Evolutionary conservation across 2,888 invertebrate species (phyloP).

Genomic region (Ophion ventricosus): DNA sequence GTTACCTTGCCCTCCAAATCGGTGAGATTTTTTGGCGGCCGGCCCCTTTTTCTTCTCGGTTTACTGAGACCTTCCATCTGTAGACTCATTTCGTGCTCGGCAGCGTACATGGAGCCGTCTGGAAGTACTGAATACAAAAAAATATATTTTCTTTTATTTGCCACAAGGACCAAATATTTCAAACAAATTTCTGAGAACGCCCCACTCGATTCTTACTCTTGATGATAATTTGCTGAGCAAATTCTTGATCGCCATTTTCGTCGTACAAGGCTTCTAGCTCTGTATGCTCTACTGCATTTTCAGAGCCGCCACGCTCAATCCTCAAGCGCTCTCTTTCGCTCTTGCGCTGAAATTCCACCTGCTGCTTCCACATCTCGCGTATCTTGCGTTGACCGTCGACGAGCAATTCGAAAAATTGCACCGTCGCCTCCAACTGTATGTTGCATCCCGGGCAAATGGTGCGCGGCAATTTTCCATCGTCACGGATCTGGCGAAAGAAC

Average conservation of each 20-base stretch:
- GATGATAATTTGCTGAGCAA: conserved; percentile 84
- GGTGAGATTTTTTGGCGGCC: conserved; percentile 86
- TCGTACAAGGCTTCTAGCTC: conserved; percentile 68
- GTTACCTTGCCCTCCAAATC: conserved; percentile 75
- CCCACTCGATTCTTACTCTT: conserved; percentile 81
- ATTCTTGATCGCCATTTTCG: conserved; percentile 77
- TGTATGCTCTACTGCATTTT: conserved; percentile 67
- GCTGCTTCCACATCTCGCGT: conserved; percentile 83
- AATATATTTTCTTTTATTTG: background rate
- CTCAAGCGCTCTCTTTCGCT: conserved; percentile 78
- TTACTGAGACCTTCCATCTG: conserved; percentile 87
- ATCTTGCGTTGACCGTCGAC: conserved; percentile 88
- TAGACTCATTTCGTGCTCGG: conserved; percentile 87
- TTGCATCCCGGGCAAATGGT: conserved; percentile 91
- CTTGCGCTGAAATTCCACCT: conserved; percentile 82
- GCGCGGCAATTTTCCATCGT: conserved; percentile 89
- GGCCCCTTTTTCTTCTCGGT: conserved; percentile 88
- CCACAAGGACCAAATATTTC: background rate
- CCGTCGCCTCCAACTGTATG: conserved; percentile 90
- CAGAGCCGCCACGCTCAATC: conserved; percentile 72
- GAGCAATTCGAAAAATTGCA: conserved; percentile 89
- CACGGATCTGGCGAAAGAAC: conserved; percentile 85
- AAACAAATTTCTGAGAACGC: background rate
- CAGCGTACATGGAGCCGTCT: conserved; percentile 86
- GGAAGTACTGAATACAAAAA: conserved; percentile 84